Evolutionary conservation across 2,797 vertebrate genomes (phyloP), one percentile per base, ranked within the genome.

Genomic region (Pitangus sulphuratus): DNA sequence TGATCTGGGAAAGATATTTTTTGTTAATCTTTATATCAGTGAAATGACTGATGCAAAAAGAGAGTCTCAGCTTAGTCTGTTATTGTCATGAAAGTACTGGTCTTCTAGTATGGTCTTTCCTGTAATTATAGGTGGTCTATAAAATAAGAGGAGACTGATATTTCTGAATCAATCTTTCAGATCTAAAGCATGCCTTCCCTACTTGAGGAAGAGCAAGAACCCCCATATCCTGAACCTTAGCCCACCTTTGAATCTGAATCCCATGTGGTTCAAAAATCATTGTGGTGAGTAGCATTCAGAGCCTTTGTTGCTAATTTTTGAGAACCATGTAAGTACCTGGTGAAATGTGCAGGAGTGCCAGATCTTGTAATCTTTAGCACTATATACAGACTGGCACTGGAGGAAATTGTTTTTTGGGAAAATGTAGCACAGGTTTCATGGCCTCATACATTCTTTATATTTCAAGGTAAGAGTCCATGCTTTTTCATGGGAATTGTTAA

Each of bases 251-350:
- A 99, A 99, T 97, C 95, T 99, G 65, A 99, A 99, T 92, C 99
- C 99, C 13, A 2, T 99, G 71, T 99, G 99, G 99, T 99, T 99
- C 97, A 99, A 99, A 97, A 99, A 99, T 96, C 99, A 99, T 91
- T 99, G 99, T 87, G 99, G 99, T 99, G 97, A 98, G 98, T 97
- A 60, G 18, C 61, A 26, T n/a, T 77, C 57, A 40, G 33, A 64
- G 30, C 21, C 30, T 66, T 54, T 47, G 12, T 56, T 70, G 28
- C 37, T 66, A 8, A 45, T 54, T 62, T 65, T 61, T 69, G 35
- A 75, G 53, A 66, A 39, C 33, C 3, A 0, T 1, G 0, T 56
- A 22, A 76, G 26, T 84, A 26, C 9, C 15, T 61, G 30, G 31
- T 84, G 45, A 93, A 68, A 42, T 26, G 11, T 58, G 26, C 37